Evolutionary conservation across 2,888 invertebrate species (phyloP).

Genomic region (Apamea epomidion): DNA sequence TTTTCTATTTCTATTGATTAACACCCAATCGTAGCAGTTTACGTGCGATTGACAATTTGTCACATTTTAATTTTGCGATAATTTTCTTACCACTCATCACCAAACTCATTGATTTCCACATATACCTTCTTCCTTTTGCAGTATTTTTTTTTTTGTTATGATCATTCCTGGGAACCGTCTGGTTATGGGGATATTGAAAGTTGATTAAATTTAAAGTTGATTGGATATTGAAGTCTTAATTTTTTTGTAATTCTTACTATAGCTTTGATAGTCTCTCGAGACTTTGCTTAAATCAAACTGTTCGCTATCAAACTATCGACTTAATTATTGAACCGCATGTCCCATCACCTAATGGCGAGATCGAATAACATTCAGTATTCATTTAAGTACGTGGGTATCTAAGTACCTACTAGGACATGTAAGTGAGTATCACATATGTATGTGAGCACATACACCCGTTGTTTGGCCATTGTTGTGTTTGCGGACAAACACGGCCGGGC

Average conservation of each 20-base stretch:
- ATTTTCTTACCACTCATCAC: background rate
- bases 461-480: slow-evolving; percentile 72
- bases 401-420: slow-evolving; percentile 9
- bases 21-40: background rate
- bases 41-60: background rate
- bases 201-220: too few relatives aligned
- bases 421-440: slow-evolving; percentile 31
- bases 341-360: background rate
- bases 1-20: background rate
- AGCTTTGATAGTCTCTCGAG: background rate
- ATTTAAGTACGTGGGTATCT: background rate
- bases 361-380: background rate
- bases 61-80: background rate
- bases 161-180: background rate
- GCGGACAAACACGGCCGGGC: slow-evolving; percentile 67
- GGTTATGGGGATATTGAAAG: background rate
- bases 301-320: background rate
- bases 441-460: slow-evolving; percentile 61
- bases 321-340: background rate
- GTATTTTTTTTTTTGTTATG: background rate
- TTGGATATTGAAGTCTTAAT: background rate
- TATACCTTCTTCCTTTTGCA: background rate
- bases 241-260: background rate
- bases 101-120: background rate
- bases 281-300: background rate